Base-by-base conservation (phyloP, 2,888 invertebrate species). In the Molorchus minor region DNA sequence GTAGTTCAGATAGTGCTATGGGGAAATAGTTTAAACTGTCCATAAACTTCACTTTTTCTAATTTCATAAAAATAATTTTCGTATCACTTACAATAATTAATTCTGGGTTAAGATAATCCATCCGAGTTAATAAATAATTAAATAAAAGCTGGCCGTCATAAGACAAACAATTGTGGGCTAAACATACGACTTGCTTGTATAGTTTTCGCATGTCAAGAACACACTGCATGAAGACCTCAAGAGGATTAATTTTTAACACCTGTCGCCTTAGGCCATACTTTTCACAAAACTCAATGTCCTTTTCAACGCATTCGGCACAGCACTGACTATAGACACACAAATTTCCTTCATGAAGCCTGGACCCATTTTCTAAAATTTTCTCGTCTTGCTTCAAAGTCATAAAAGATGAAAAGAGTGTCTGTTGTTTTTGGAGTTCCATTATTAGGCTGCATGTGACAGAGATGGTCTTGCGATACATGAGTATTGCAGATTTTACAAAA, bases 381-480 rank as follows among this genome's bases (percentile, higher is more conserved):
- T 65, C 66, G 64, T 2, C 46, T 53, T 0, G 62, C 66, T 54
- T 69, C 68, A 7, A 70, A 47, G 33, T 69, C 66, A 16, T 64
- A 67, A 44, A 68, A 68, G 15, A 62, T 41, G 17, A 56, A 59
- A 2, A 64, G 35, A 1, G 21, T 13, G 12, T 45, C 51, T 1
- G 25, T 17, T 8, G 41, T 36, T 19, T 36, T 52, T 2, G 63
- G 61, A 40, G 49, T 59, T 8, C 53, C 29, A 3, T 2, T 47
- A 20, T 64, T 44, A 7, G 13, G 30, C 16, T 49, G 57, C 8
- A 61, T 61, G 25, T 45, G 58, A 30, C 58, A 61, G 1, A 30
- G 16, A 29, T 61, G 61, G 1, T 8, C 36, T 3, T 12, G 3
- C 1, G 49, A 25, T 0, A 21, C 16, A 29, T 54, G 49, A 8